Conservation (phyloP, 2,113 vertebrate species). For the Atherinomorus stipes region DNA sequence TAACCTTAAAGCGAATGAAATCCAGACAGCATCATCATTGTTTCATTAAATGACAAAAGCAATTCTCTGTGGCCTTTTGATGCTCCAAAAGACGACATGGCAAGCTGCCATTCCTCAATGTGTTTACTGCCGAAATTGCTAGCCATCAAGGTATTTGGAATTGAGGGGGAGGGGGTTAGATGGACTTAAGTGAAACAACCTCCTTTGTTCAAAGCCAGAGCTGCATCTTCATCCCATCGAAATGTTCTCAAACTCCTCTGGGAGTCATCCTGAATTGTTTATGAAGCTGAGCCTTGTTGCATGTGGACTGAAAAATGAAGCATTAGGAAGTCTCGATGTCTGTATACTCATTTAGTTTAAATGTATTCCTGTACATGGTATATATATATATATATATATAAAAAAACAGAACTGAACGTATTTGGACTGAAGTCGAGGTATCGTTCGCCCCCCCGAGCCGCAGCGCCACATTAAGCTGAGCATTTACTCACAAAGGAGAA, state of each 20-base stretch:
- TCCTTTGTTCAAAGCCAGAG: conserved; percentile 42
- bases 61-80: conserved; percentile 34
- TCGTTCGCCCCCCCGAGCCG: conserved; percentile 18
- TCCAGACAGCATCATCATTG: neutral
- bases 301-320: conserved; percentile 63
- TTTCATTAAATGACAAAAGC: conserved; percentile 35
- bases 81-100: conserved; percentile 21
- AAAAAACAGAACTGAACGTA: conserved; percentile 18
- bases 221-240: conserved; percentile 43
- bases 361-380: conserved; percentile 16
- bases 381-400: no score
- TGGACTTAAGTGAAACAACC: conserved; percentile 22
- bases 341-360: conserved; percentile 25
- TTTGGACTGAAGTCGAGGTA: neutral
- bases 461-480: conserved; percentile 60
- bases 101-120: conserved; percentile 36
- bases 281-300: conserved; percentile 38
- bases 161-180: neutral
- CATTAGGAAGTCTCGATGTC: conserved; percentile 21
- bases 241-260: conserved; percentile 36
- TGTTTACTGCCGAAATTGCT: conserved; percentile 58
- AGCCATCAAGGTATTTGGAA: conserved; percentile 29
- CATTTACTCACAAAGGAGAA: conserved; percentile 69
- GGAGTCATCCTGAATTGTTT: conserved; percentile 31
- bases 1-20: conserved; percentile 12